Percentiles rank a stretch among this genome's conserved stretches.
Conservation (phyloP, 2,113 vertebrate genomes). For the Ranitomeya imitator region DNA sequence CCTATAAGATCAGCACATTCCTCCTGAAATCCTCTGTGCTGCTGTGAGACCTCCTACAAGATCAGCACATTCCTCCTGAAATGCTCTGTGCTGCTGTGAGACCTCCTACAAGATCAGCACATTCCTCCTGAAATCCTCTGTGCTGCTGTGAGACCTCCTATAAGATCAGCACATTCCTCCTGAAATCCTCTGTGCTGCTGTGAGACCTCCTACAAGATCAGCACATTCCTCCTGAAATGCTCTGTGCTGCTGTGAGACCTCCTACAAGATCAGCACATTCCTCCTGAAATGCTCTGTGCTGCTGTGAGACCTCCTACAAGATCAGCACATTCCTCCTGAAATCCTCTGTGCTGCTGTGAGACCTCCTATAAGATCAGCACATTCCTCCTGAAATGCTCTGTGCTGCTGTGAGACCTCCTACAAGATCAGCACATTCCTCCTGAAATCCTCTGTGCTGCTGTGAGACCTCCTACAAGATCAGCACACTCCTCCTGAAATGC, state of each 20-base stretch:
- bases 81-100: not conserved
- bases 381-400: too few relatives aligned
- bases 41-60: too few relatives aligned
- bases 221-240: not conserved
- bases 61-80: not conserved
- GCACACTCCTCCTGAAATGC: too few relatives aligned
- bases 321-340: too few relatives aligned
- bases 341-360: too few relatives aligned
- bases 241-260: not conserved
- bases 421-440: not conserved
- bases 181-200: not conserved
- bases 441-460: not conserved
- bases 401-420: not conserved
- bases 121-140: not conserved
- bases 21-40: not conserved
- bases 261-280: too few relatives aligned
- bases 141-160: not conserved
- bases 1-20: not conserved
- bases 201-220: not conserved
- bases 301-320: too few relatives aligned
- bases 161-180: not conserved
- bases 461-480: not conserved
- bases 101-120: too few relatives aligned
- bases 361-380: too few relatives aligned
- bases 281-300: too few relatives aligned